Evolutionary conservation across 1,140 invertebrate species (phyloP).

Genomic region (Drosophila prosaltans): DNA sequence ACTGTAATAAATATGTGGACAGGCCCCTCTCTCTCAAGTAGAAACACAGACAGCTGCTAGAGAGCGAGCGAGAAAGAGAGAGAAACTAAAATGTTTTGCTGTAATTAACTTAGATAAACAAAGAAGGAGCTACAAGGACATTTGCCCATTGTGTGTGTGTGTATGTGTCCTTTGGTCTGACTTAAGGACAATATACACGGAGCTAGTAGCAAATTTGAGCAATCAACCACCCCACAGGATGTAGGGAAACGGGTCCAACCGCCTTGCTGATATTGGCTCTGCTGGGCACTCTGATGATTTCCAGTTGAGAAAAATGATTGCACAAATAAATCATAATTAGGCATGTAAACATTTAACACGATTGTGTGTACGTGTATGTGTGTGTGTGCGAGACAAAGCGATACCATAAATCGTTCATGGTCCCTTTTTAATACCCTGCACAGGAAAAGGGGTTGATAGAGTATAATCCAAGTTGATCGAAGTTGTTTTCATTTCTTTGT

Average conservation of each 20-base stretch:
- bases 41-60: conserved; percentile 31
- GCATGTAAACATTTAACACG: conserved; percentile 65
- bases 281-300: conserved; percentile 30
- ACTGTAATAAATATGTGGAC: conserved; percentile 30
- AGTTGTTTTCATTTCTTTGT: background rate
- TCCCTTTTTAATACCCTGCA: conserved; percentile 16
- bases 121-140: conserved; percentile 53
- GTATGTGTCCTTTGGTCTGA: conserved; percentile 31
- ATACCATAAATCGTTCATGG: conserved; percentile 59
- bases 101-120: conserved; percentile 82
- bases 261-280: conserved; percentile 20
- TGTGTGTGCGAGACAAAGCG: conserved; percentile 41
- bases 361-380: conserved; percentile 24
- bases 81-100: conserved; percentile 78
- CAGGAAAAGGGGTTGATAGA: background rate
- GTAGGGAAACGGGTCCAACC: conserved; percentile 2
- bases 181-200: conserved; percentile 16
- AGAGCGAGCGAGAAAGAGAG: background rate
- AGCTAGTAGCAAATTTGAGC: conserved; percentile 13
- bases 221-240: conserved; percentile 17
- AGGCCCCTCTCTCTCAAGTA: conserved; percentile 27
- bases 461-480: conserved; percentile 1
- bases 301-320: conserved; percentile 64
- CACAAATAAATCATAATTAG: conserved; percentile 78
- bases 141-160: conserved; percentile 26